Base-by-base conservation (phyloP, 2,888 invertebrate species). In the Deladenus siricidicola region DNA sequence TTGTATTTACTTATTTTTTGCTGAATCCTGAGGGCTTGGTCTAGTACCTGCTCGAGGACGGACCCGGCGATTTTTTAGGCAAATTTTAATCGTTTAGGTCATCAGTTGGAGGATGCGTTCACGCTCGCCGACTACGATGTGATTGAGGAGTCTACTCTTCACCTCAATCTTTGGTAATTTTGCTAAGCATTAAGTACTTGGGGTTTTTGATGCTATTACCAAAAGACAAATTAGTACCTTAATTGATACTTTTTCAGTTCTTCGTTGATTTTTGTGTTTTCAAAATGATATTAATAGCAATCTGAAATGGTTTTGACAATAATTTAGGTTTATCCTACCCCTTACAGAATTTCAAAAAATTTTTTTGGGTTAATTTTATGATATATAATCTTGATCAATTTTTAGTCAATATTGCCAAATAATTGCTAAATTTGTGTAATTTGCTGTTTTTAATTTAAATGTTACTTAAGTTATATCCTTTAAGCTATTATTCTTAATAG, bases 81-180 rank as follows among this genome's bases (percentile, higher is more conserved):
- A 2, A 4, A 55, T 44, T 48, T 42, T 45, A 4, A 19, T 14
- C 10, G 19, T 56, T 53, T 29, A 45, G 58, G 58, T 24, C 21
- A 17, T 21, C 62, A 61, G 44, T 19, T 61, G 21, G 52, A 60
- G 17, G 62, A 61, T 45, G 50, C 39, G 6, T 19, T 34, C n/a
- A 21, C 39, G 24, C 39, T 61, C 6, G 30, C 14, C 4, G 42
- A 49, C 4, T 59, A 42, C 26, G 57, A 47, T 14, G 24, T 60
- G 28, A 43, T 17, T 3, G 62, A 51, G 17, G 42, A 61, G 10
- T 61, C 57, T 19, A 61, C 62, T 14, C 34, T 61, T 10, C 58
- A 61, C 21, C 44, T 61, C 14, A 51, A 57, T 21, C 62, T 61
- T 39, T 29, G 62, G 62, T 45, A 19, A 23, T 4, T 55, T 49